A percentile compares a stretch with the other conserved stretches of the same genome.
Conservation (phyloP, 2,888 invertebrate genomes). For the Pandemis cinnamomeana region DNA sequence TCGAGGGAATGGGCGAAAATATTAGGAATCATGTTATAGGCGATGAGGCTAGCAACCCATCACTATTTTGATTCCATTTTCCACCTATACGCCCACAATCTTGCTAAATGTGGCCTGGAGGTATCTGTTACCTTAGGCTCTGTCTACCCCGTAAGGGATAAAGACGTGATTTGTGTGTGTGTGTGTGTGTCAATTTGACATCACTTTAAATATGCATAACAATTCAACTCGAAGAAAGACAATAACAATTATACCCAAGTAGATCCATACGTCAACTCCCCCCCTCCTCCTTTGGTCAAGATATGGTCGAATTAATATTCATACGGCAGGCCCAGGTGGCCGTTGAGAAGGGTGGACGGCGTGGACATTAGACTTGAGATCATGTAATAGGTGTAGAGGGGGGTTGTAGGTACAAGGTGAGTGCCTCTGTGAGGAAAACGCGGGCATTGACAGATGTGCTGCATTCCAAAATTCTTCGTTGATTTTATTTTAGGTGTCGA, state of each 20-base stretch:
- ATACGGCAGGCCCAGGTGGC: slow-evolving; percentile 82
- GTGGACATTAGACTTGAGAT: slow-evolving; percentile 70
- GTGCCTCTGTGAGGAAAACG: slow-evolving; percentile 45
- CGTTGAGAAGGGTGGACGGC: slow-evolving; percentile 82
- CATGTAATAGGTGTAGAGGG: slow-evolving; percentile 30
- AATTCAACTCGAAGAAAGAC: slow-evolving; percentile 32
- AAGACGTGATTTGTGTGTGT: too few species aligned
- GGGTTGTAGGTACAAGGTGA: slow-evolving; percentile 52
- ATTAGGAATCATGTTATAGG: too few species aligned
- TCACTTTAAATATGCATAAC: too few species aligned
- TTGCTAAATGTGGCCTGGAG: too few species aligned
- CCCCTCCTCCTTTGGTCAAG: slow-evolving; percentile 72
- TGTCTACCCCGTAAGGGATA: too few species aligned
- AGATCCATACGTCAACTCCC: slow-evolving; percentile 78
- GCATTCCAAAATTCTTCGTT: neutral
- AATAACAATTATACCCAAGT: slow-evolving; percentile 76
- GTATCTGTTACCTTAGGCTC: too few species aligned
- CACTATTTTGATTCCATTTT: too few species aligned
- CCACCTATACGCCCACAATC: too few species aligned
- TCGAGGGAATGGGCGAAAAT: too few species aligned
- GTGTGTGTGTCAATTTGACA: too few species aligned
- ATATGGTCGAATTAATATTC: slow-evolving; percentile 85
- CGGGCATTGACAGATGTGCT: neutral
- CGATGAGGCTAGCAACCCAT: too few species aligned
- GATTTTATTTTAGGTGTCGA: too few species aligned